phyloP scores from a whole-genome alignment of 1,140 invertebrate genomes.

The Temnothorax nylanderi region DNA sequence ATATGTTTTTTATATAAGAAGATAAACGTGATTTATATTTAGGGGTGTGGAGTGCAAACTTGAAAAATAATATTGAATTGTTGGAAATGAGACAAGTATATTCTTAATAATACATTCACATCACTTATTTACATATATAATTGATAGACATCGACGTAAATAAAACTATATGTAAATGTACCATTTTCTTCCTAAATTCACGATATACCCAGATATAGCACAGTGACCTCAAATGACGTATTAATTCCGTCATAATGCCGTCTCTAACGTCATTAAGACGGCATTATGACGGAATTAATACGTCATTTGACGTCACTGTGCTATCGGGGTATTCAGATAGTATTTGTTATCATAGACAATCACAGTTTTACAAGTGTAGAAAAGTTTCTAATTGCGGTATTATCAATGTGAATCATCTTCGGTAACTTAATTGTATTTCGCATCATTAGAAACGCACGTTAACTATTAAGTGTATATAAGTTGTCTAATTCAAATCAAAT shows the following conservation, averaged over 20 bases:
- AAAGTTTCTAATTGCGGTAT: conserved; percentile 60
- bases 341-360: conserved; percentile 66
- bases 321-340: conserved; percentile 57
- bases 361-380: conserved; percentile 70
- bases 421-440: conserved; percentile 46
- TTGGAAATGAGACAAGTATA: conserved; percentile 71
- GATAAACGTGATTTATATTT: conserved; percentile 3
- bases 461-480: conserved; percentile 41
- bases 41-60: conserved; percentile 22
- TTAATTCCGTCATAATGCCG: too few relatives aligned
- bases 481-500: background rate
- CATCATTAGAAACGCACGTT: conserved; percentile 54
- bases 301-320: too few relatives aligned
- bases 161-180: conserved; percentile 63
- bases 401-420: conserved; percentile 37
- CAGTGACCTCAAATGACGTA: too few relatives aligned
- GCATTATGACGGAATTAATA: too few relatives aligned
- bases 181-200: conserved; percentile 61
- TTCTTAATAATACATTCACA: conserved; percentile 71
- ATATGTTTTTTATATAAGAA: background rate
- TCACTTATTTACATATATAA: conserved; percentile 68
- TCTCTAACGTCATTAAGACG: too few relatives aligned
- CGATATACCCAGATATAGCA: too few relatives aligned
- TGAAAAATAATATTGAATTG: conserved; percentile 62
- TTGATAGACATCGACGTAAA: conserved; percentile 67